phyloP scores from a whole-genome alignment of 2,888 invertebrate genomes.

The Invenusta paracnida region DNA sequence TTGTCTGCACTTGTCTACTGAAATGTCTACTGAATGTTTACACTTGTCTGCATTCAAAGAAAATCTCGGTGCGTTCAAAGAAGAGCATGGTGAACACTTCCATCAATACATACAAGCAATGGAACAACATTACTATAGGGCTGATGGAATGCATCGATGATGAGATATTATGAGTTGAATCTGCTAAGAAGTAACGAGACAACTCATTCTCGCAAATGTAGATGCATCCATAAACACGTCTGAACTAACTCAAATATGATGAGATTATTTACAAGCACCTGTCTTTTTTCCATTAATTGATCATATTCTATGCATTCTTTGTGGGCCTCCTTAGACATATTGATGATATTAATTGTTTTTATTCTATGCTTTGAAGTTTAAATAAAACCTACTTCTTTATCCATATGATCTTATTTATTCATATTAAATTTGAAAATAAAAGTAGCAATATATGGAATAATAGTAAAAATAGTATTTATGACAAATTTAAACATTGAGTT shows the following conservation, averaged over 20 bases:
- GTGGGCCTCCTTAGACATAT: background rate
- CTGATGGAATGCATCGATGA: background rate
- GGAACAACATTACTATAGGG: background rate
- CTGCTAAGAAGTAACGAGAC: background rate
- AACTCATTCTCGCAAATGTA: background rate
- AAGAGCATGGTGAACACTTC: background rate
- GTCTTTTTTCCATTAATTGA: background rate
- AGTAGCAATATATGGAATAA: background rate
- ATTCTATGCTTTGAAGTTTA: background rate
- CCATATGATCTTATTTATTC: background rate
- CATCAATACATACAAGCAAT: background rate
- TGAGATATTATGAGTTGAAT: background rate
- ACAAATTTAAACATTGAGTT: too few species aligned
- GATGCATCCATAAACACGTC: background rate
- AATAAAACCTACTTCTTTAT: background rate
- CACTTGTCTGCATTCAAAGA: background rate
- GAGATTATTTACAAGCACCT: background rate
- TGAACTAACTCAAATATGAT: background rate
- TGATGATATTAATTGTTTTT: background rate
- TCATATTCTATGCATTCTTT: background rate
- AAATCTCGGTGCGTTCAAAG: background rate
- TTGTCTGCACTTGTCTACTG: too few species aligned
- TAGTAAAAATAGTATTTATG: too few species aligned
- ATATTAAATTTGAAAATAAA: background rate
- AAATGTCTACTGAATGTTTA: too few species aligned